These are phyloP conservation scores for Whitmania pigra DNA, from an alignment of 1,140 invertebrate genomes.

Conservation along the genomic window DNA sequence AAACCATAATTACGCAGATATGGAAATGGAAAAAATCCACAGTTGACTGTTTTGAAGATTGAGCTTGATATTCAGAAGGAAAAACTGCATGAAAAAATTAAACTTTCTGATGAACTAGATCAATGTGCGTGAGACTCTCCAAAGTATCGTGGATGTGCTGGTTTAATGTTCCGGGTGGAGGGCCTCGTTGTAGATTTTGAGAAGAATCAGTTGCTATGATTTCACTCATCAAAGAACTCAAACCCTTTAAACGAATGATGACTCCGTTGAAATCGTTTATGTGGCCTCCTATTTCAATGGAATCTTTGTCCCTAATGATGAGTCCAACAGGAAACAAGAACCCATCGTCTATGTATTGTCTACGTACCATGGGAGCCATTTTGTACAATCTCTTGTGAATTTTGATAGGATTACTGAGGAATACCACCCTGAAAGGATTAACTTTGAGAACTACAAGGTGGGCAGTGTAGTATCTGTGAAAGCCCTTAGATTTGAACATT, in stretches of 20 bases:
- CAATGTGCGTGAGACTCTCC: slow-evolving; percentile 18
- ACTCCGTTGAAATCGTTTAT: slow-evolving; percentile 28
- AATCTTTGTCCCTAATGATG: slow-evolving; percentile 22
- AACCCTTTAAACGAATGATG: slow-evolving; percentile 21
- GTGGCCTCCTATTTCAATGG: slow-evolving; percentile 26
- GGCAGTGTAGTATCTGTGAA: slow-evolving; percentile 26
- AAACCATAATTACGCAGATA: no score
- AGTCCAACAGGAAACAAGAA: slow-evolving; percentile 28
- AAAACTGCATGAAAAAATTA: background rate
- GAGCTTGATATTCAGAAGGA: no score
- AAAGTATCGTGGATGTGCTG: slow-evolving; percentile 22
- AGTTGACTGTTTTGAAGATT: no score
- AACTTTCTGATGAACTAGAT: slow-evolving; percentile 17
- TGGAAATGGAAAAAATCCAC: no score
- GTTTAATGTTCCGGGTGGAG: slow-evolving; percentile 22
- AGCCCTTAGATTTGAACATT: slow-evolving; percentile 24
- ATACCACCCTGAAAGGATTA: slow-evolving; percentile 24
- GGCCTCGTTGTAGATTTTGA: slow-evolving; percentile 6
- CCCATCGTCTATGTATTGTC: slow-evolving; percentile 26
- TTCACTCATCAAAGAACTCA: slow-evolving; percentile 15
- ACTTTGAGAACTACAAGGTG: slow-evolving; percentile 25
- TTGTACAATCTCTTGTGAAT: slow-evolving; percentile 24
- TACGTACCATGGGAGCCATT: slow-evolving; percentile 25
- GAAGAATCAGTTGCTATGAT: slow-evolving; percentile 18
- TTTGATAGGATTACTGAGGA: slow-evolving; percentile 24